phyloP scores from a whole-genome alignment of 2,888 invertebrate genomes.

The Hyalella azteca region DNA sequence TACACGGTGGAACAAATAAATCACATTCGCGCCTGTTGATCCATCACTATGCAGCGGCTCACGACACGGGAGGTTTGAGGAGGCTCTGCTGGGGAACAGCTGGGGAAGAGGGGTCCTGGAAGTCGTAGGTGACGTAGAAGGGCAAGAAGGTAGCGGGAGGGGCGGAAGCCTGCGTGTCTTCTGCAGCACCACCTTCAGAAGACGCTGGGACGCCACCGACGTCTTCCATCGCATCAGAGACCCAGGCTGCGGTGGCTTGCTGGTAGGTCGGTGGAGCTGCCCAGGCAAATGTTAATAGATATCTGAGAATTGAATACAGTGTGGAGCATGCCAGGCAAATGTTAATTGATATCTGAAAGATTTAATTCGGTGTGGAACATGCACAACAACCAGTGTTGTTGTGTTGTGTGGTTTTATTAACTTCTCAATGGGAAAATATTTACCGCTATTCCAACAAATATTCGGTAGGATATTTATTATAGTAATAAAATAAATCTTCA shows the following conservation, averaged over 20 bases:
- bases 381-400: neutral
- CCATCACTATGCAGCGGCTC: too few relatives aligned
- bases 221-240: too few relatives aligned
- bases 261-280: conserved; percentile 20
- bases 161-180: neutral
- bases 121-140: conserved; percentile 18
- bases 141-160: conserved; percentile 9
- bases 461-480: too few relatives aligned
- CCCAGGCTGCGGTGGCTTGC: neutral
- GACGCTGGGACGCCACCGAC: neutral
- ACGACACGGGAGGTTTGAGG: too few relatives aligned
- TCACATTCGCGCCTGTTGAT: too few relatives aligned
- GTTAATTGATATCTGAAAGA: neutral
- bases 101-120: neutral
- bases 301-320: too few relatives aligned
- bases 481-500: neutral
- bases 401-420: too few relatives aligned
- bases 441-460: too few relatives aligned
- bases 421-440: too few relatives aligned
- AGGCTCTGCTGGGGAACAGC: too few relatives aligned
- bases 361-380: neutral
- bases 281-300: neutral
- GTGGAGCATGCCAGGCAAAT: neutral
- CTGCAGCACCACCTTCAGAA: neutral
- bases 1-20: too few relatives aligned